Evolutionary conservation across 2,113 vertebrate species (phyloP), one percentile per base, ranked within the genome.

Genomic region (Eonycteris spelaea): DNA sequence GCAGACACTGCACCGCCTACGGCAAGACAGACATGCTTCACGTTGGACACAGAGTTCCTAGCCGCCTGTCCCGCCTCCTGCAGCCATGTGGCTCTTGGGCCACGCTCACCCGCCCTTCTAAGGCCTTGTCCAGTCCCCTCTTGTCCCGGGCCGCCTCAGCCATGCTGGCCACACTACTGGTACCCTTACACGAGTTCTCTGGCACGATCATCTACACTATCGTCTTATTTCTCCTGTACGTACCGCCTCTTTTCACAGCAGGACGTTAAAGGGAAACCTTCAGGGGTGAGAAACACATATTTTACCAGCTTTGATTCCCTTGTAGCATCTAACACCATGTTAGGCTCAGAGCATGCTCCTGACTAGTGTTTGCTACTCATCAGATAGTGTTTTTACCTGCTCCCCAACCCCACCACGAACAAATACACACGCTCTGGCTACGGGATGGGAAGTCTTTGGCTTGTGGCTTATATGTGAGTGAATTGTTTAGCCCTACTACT

Each of bases 1-100:
- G 89, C 2, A n/a, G 96, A 91, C 26, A 83, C 57, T 28, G 92
- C 12, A 65, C n/a, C 74, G 93, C 97, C 97, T 98, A 63, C 0
- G 63, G 57, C 2, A 73, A 96, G 55, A 97, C 24, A 96, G 95
- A 94, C 21, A 95, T 1, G 70, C n/a, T 86, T 94, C 70, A 88
- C 24, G 70, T 38, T 33, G 61, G 61, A 87, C 26, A 75, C 1
- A 75, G 67, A 70, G 63, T 5, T 28, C 59, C 18, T 21, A 0
- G 55, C 55, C 55, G 21, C 55, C 55, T 8, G 55, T 21, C 55
- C 21, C 2, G 10, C 28, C 59, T 1, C 24, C 59, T 7, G 24
- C 38, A 48, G 45, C 6, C 6, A 15, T 35, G 33, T 4, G 28
- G 33, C 48, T 93, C 35, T 33, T 3, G 21, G 57, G 77, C n/a